Base-by-base conservation (phyloP, 2,113 vertebrate species). In the Jacana jacana region DNA sequence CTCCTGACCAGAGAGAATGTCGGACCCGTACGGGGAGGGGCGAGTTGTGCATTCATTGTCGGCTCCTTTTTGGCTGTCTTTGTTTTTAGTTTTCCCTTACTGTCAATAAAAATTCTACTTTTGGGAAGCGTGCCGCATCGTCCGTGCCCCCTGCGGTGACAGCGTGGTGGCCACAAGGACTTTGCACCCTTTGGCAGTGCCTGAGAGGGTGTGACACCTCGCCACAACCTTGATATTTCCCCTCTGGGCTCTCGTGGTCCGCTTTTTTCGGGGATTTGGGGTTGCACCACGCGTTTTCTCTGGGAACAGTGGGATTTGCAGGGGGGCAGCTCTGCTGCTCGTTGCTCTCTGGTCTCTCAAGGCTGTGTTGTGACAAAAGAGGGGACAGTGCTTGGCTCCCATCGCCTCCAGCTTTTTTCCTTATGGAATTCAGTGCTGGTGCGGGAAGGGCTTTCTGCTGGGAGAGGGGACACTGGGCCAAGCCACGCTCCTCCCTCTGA, bases 61-160 rank as follows among this genome's bases (percentile, higher is more conserved):
- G 8, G 88, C 90, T 92, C 81, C 86, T 69, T 91, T 91, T 17
- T 65, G 86, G 42, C 90, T 94, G 69, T 92, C 89, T 93, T 84
- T 83, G 75, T 14, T 92, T 96, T 93, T 80, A 90, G 80, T 86
- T 96, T 65, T 30, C 76, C 91, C 82, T 64, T 44, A 40, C 91
- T 30, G 3, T 92, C 93, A 97, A 96, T 97, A 96, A 97, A 97
- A 96, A 44, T 31, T 90, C 88, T 96, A 86, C 92, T 96, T 96
- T 95, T 91, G 95, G 96, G 96, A 94, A 81, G 76, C 72, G 5
- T 81, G 64, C 52, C 3, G 2, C 10, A 0, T 5, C 1, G 6
- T 87, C 64, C 10, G 18, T 83, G 65, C 64, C 55, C 65, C 57
- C 69, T n/a, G 37, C 19, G 0, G 4, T 12, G 42, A 11, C 5